Conservation (phyloP, 2,888 invertebrate species). For the Oasisia sp. region DNA sequence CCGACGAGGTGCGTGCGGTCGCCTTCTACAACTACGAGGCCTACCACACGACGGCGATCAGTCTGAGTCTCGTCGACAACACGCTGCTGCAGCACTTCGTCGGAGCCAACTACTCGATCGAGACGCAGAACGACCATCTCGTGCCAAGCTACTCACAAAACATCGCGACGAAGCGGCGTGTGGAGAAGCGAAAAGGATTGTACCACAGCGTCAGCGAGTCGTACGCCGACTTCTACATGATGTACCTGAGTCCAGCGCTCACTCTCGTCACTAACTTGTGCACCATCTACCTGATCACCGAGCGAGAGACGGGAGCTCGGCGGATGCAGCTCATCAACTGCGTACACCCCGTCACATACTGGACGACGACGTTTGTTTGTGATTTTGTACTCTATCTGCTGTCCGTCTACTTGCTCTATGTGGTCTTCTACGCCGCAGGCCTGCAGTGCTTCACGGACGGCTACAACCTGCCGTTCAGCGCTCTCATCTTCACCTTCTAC, state of each 20-base stretch:
- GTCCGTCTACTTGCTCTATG: background rate
- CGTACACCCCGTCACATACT: background rate
- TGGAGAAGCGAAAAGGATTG: background rate
- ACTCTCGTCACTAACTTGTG: background rate
- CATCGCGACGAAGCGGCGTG: background rate
- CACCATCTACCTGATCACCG: background rate
- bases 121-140: background rate
- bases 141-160: background rate
- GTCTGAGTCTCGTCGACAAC: background rate
- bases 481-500: background rate
- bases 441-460: background rate
- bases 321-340: background rate
- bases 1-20: background rate
- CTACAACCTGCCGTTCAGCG: background rate
- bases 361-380: background rate
- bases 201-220: background rate
- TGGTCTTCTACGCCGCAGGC: background rate
- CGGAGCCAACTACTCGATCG: background rate
- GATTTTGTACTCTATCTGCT: background rate
- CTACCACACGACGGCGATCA: background rate
- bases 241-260: background rate
- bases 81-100: background rate
- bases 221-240: background rate
- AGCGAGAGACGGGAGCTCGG: background rate
- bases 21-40: background rate